Evolutionary conservation across 2,888 invertebrate genomes (phyloP).

Genomic region (Perithous albicinctus): DNA sequence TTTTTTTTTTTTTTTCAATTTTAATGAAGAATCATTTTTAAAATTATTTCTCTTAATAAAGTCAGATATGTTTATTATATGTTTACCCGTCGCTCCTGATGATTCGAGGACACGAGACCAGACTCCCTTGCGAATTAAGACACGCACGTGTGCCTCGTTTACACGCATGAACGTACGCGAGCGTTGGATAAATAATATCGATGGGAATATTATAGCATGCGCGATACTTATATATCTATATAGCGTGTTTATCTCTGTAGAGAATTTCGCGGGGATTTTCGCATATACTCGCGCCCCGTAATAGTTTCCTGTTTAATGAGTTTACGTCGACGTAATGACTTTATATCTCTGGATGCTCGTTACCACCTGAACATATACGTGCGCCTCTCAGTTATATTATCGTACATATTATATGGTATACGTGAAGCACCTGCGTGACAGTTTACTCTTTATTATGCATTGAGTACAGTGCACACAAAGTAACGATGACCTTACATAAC

Average conservation of each 20-base stretch:
- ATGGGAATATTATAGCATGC: slow-evolving; percentile 5
- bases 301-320: slow-evolving; percentile 55
- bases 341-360: slow-evolving; percentile 58
- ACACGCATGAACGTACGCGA: slow-evolving; percentile 9
- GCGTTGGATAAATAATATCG: slow-evolving; percentile 46
- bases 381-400: slow-evolving; percentile 55
- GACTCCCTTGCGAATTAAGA: slow-evolving; percentile 50
- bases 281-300: slow-evolving; percentile 31
- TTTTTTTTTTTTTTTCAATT: too few relatives aligned
- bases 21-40: too few relatives aligned
- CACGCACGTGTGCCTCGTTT: slow-evolving; percentile 49
- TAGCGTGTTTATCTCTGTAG: slow-evolving; percentile 30
- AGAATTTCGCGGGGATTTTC: slow-evolving; percentile 45
- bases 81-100: slow-evolving; percentile 16
- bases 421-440: slow-evolving; percentile 62
- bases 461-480: slow-evolving; percentile 15
- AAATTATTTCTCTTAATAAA: too few relatives aligned
- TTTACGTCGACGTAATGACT: slow-evolving; percentile 60
- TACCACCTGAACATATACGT: slow-evolving; percentile 63
- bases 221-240: neutral
- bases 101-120: slow-evolving; percentile 52
- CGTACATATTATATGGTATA: slow-evolving; percentile 36
- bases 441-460: slow-evolving; percentile 48
- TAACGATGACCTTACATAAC: slow-evolving; percentile 12
- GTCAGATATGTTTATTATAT: neutral